Percentiles rank a stretch among this genome's conserved stretches.
phyloP scores from a whole-genome alignment of 2,113 vertebrate genomes.

The Gobio gobio region DNA sequence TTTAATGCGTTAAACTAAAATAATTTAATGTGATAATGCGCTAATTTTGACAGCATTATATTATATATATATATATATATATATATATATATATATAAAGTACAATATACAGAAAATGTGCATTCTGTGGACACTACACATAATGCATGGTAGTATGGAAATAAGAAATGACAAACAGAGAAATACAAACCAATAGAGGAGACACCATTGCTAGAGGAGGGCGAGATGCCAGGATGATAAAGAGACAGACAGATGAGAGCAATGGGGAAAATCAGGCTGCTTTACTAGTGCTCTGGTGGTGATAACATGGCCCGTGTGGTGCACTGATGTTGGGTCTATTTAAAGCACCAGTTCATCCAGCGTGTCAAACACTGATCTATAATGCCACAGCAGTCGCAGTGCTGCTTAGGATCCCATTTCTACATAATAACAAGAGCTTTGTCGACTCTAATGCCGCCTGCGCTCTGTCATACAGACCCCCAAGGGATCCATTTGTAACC shows the following conservation, averaged over 20 bases:
- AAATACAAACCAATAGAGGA: neutral
- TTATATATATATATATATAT: too few relatives aligned
- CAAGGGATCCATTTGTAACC: constrained; percentile 1
- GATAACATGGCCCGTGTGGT: neutral
- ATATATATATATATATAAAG: too few relatives aligned
- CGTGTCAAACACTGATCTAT: constrained; percentile 24
- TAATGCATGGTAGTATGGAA: neutral
- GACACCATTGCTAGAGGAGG: neutral
- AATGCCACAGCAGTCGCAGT: neutral
- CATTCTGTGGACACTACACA: neutral
- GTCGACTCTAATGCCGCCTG: constrained; percentile 9
- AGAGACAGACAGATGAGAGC: neutral
- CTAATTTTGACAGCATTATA: too few relatives aligned
- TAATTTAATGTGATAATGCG: too few relatives aligned
- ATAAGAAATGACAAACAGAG: neutral
- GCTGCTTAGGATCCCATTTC: constrained; percentile 5
- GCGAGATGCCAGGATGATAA: neutral
- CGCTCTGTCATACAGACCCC: neutral
- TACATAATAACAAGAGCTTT: constrained; percentile 27
- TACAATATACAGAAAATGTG: neutral
- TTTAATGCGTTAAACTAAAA: too few relatives aligned
- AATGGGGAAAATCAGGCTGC: neutral
- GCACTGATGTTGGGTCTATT: constrained; percentile 8
- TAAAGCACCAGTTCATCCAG: constrained; percentile 17
- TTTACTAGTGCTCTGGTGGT: neutral